Evolutionary conservation across 2,888 invertebrate genomes (phyloP).

Genomic region (Odontothrips loti): DNA sequence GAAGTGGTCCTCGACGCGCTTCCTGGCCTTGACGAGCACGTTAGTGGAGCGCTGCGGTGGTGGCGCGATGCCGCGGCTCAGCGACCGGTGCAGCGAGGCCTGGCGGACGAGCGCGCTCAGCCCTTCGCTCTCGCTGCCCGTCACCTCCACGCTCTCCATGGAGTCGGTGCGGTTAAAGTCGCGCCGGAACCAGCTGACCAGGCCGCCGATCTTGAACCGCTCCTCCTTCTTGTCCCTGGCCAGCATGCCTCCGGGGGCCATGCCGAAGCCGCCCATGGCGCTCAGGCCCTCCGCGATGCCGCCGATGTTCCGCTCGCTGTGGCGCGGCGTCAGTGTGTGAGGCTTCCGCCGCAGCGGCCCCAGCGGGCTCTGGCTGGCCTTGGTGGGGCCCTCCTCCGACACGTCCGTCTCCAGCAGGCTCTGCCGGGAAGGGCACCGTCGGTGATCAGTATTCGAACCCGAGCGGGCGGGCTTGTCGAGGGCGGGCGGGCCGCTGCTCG

Average conservation of each 20-base stretch:
- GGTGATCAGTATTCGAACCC: slow-evolving; percentile 7
- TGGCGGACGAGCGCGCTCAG: neutral
- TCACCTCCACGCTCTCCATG: slow-evolving; percentile 47
- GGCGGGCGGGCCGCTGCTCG: neutral
- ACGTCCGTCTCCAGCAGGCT: slow-evolving; percentile 76
- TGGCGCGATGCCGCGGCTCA: slow-evolving; percentile 2
- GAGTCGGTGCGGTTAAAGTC: slow-evolving; percentile 51
- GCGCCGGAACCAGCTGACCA: slow-evolving; percentile 60
- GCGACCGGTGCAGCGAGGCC: slow-evolving; percentile 20
- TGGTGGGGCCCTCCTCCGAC: slow-evolving; percentile 61
- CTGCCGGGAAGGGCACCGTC: slow-evolving; percentile 48
- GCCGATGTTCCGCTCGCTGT: slow-evolving; percentile 72
- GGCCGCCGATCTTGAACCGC: slow-evolving; percentile 64
- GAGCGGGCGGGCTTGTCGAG: neutral
- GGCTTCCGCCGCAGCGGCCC: slow-evolving; percentile 68
- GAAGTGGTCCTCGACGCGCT: slow-evolving; percentile 84
- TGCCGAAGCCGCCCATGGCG: slow-evolving; percentile 21
- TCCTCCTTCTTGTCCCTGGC: slow-evolving; percentile 40
- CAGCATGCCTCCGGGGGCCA: slow-evolving; percentile 49
- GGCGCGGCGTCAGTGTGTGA: slow-evolving; percentile 74
- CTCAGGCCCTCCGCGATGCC: slow-evolving; percentile 12
- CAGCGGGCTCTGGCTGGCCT: slow-evolving; percentile 72
- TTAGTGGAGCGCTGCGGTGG: slow-evolving; percentile 44
- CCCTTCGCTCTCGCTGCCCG: slow-evolving; percentile 13
- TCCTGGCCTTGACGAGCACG: slow-evolving; percentile 69